These are phyloP conservation scores for Neolamprologus caudopunctatus DNA, from an alignment of 2,113 vertebrate genomes.

Conservation along the genomic window DNA sequence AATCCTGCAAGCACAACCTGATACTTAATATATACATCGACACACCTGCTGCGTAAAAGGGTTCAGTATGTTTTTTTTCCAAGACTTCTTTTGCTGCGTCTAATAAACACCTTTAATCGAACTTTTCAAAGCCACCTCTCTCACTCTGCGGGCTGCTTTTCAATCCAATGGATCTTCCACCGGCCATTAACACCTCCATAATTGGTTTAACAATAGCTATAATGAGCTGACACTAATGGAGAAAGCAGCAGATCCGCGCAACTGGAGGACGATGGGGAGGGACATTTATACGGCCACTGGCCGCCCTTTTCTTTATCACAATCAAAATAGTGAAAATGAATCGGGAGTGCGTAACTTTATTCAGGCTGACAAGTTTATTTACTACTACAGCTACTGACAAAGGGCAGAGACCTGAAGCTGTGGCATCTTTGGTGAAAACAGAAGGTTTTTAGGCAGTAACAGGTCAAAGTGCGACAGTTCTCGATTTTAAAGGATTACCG, in stretches of 20 bases:
- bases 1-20: neutral
- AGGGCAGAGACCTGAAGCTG: neutral
- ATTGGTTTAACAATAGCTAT: conserved; percentile 68
- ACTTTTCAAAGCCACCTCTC: neutral
- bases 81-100: neutral
- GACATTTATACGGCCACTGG: neutral
- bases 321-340: neutral
- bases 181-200: conserved; percentile 73
- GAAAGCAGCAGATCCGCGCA: conserved; percentile 52
- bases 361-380: neutral
- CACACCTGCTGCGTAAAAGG: neutral
- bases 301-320: neutral
- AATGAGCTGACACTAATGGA: conserved; percentile 66
- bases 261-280: neutral
- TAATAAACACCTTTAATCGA: neutral
- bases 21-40: neutral
- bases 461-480: neutral
- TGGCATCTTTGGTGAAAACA: neutral
- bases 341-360: neutral
- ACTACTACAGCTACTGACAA: neutral
- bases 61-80: neutral
- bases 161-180: conserved; percentile 1
- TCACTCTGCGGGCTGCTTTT: conserved; percentile 12
- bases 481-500: neutral
- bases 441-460: neutral